phyloP scores from a whole-genome alignment of 2,797 vertebrate genomes.

The Novumbra hubbsi region DNA sequence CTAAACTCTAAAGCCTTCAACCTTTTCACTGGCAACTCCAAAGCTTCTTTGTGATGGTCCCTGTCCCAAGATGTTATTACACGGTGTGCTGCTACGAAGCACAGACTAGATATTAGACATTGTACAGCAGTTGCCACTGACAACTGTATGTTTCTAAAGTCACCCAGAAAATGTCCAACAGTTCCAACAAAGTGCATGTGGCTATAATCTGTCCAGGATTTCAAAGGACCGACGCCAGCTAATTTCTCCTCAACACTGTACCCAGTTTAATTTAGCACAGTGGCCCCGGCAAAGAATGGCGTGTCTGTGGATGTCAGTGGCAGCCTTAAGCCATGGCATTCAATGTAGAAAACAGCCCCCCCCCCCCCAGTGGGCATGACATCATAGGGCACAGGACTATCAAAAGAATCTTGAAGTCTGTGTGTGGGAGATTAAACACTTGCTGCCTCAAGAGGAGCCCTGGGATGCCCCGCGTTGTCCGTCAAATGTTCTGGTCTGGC shows the following conservation, averaged over 20 bases:
- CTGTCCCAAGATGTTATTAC: constrained; percentile 53
- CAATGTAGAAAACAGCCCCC: constrained; percentile 13
- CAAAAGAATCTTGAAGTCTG: constrained; percentile 45
- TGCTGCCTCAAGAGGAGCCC: constrained; percentile 51
- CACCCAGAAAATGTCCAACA: constrained; percentile 40
- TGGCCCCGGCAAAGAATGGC: constrained; percentile 47
- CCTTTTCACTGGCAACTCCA: constrained; percentile 23
- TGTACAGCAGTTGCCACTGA: constrained; percentile 59
- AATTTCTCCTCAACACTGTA: constrained; percentile 35
- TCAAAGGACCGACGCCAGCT: constrained; percentile 30
- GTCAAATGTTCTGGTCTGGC: constrained; percentile 26
- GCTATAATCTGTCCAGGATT: constrained; percentile 58
- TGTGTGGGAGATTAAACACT: constrained; percentile 44
- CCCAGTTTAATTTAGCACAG: constrained; percentile 33
- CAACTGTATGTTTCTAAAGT: constrained; percentile 59
- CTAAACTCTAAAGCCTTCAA: too few relatives aligned
- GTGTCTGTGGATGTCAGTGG: constrained; percentile 36
- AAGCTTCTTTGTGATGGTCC: constrained; percentile 51
- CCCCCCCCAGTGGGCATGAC: constrained; percentile 30
- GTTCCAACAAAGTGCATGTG: constrained; percentile 44
- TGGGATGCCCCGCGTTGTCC: constrained; percentile 20
- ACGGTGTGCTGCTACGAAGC: constrained; percentile 56
- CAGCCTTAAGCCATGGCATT: constrained; percentile 43
- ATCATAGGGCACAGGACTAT: constrained; percentile 52
- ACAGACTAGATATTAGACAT: constrained; percentile 67